A percentile compares a stretch with the other conserved stretches of the same genome.
Conservation (phyloP, 1,140 invertebrate species). For the Drosophila pachea region DNA sequence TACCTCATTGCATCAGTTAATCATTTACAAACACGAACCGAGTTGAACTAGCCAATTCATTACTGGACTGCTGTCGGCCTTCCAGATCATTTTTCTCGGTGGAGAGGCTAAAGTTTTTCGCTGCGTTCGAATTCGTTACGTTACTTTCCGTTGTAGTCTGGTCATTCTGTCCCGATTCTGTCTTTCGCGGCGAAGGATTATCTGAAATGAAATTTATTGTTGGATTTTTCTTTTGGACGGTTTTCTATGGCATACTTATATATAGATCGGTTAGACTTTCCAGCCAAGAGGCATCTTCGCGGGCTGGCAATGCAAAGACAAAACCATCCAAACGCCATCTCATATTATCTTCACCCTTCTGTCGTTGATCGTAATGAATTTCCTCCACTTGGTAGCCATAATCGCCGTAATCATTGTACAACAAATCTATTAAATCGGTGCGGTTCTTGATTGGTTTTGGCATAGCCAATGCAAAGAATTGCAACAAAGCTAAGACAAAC, state of each 20-base stretch:
- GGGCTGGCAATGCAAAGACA: slow-evolving; percentile 52
- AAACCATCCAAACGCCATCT: slow-evolving; percentile 67
- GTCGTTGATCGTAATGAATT: slow-evolving; percentile 69
- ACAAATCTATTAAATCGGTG: slow-evolving; percentile 54
- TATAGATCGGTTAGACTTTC: slow-evolving; percentile 48
- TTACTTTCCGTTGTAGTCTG: slow-evolving; percentile 23
- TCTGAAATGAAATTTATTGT: not conserved
- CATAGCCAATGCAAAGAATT: slow-evolving; percentile 16
- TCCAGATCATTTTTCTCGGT: slow-evolving; percentile 52
- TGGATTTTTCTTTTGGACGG: too few relatives aligned
- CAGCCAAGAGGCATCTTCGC: slow-evolving; percentile 42
- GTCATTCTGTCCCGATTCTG: slow-evolving; percentile 26
- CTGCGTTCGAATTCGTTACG: slow-evolving; percentile 4
- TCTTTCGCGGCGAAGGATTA: slow-evolving; percentile 29
- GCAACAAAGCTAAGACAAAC: slow-evolving; percentile 62
- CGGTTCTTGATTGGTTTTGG: slow-evolving; percentile 26
- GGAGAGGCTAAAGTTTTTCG: slow-evolving; percentile 31
- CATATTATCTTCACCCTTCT: slow-evolving; percentile 69
- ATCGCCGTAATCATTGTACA: slow-evolving; percentile 63
- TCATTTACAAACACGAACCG: slow-evolving; percentile 35
- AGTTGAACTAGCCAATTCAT: slow-evolving; percentile 17
- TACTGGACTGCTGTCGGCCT: slow-evolving; percentile 45
- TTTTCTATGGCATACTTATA: slow-evolving; percentile 31
- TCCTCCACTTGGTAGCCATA: slow-evolving; percentile 62
- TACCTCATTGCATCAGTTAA: not conserved